Base-by-base conservation (phyloP, 2,113 vertebrate species). In the Tenebrosternarchus preto region DNA sequence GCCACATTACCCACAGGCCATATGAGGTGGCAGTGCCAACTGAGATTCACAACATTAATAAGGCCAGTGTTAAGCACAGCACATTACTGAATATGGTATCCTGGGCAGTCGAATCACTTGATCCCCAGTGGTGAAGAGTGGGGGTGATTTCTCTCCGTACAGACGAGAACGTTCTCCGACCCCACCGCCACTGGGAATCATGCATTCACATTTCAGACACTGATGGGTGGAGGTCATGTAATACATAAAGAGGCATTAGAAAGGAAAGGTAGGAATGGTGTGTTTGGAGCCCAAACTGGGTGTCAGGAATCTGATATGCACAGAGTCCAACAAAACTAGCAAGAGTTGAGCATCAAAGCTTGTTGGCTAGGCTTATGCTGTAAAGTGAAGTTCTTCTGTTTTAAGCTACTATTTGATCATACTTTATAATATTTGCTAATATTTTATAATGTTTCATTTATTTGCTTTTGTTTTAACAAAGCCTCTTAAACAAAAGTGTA, bases 91-190 rank as follows among this genome's bases (percentile, higher is more conserved):
- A 85, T 89, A 91, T 90, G 92, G 88, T 88, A 95, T 96, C 92
- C 84, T 27, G 91, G 88, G 92, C 91, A 94, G 94, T 93, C 94
- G 95, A 95, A 95, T 95, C 92, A 90, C 88, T 91, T 94, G 93
- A 95, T 94, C 93, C 91, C 93, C 89, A 90, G 90, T 86, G 90
- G 93, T 92, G 87, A 86, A 87, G 81, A 83, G 82, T 88, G 56
- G 56, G 19, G 36, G 53, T 16, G 91, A 92, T 94, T 92, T 90
- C 85, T 90, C 90, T 90, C 92, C 90, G 90, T 93, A 89, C 93
- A 93, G 92, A 87, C 87, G 85, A 77, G 25, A 81, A 84, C 76
- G 85, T 94, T 91, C 90, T 61, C 84, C 89, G 43, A 39, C 29
- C 33, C 27, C 27, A 19, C 1, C 20, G 33, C 59, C 60, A 66